Base-by-base conservation (phyloP, 2,113 vertebrate species). In the Thunnus thynnus region DNA sequence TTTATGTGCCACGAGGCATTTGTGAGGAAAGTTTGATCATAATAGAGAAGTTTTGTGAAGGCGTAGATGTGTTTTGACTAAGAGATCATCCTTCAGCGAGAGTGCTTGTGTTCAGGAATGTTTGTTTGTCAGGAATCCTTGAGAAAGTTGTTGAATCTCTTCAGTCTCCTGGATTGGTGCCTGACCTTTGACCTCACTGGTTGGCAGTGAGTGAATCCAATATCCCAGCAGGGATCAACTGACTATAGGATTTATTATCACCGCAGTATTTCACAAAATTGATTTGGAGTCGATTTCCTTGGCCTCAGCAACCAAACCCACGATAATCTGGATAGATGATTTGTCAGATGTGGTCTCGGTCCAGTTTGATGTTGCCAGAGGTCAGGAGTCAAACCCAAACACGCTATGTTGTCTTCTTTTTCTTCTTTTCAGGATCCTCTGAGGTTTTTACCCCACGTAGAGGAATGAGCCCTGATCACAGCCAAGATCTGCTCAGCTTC, bases 171-270 rank as follows among this genome's bases (percentile, higher is more conserved):
- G 55, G 14, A 60, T 32, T 7, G 3, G 30, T 58, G 56, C 8
- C 57, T 25, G 78, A 87, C 85, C 83, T 80, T 75, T 87, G 77
- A 89, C 83, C 80, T 12, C 1, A 1, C 11, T 22, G 18, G 55
- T 70, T 22, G 10, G 18, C 54, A 41, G 27, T 2, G 3, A 71
- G 13, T 14, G 7, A 63, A 72, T 67, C 44, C 44, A 81, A 44
- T 65, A 72, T 76, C 72, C 64, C 70, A 46, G 8, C 10, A 30
- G 13, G 46, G 65, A 63, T 77, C 44, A 75, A 44, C 62, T 20
- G 65, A 61, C 36, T 51, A 3, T 32, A 11, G 66, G 66, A 54
- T 36, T 70, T 56, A 20, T 76, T 71, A 76, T 86, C 47, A 51
- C 55, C 5, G 25, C 62, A 70, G 16, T 22, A 17, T 58, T 71